phyloP scores from a whole-genome alignment of 2,113 vertebrate genomes.

The Centropristis striata region DNA sequence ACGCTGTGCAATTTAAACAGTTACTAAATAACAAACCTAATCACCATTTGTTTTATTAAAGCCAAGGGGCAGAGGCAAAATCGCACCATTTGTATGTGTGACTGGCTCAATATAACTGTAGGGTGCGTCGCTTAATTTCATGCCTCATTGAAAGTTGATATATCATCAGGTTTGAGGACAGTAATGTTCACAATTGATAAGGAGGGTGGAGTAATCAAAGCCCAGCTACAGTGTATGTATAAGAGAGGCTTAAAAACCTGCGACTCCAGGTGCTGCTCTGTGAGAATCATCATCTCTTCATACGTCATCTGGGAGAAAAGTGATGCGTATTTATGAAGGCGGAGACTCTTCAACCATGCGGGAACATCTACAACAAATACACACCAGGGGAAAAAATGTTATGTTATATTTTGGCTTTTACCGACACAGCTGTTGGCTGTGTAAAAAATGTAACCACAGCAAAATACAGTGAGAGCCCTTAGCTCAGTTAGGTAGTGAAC shows the following conservation, averaged over 20 bases:
- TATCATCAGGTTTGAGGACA: slow-evolving; percentile 68
- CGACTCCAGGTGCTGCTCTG: slow-evolving; percentile 94
- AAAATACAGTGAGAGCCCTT: background rate
- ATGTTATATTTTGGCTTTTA: slow-evolving; percentile 18
- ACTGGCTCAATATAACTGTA: slow-evolving; percentile 64
- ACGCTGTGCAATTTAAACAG: slow-evolving; percentile 57
- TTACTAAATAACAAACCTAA: slow-evolving; percentile 75
- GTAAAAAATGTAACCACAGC: slow-evolving; percentile 2
- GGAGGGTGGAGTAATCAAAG: slow-evolving; percentile 58
- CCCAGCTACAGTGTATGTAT: background rate
- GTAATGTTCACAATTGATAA: slow-evolving; percentile 60
- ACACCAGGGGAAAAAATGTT: background rate
- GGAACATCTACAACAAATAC: slow-evolving; percentile 88
- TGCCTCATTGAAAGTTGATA: slow-evolving; percentile 76
- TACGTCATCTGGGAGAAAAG: slow-evolving; percentile 97
- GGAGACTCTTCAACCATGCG: slow-evolving; percentile 95
- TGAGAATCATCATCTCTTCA: slow-evolving; percentile 97
- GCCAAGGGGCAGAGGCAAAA: slow-evolving; percentile 61
- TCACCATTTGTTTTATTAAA: slow-evolving; percentile 74
- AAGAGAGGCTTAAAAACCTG: slow-evolving; percentile 85
- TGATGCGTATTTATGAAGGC: slow-evolving; percentile 95
- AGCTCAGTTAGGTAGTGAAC: slow-evolving; percentile 17
- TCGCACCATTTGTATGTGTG: slow-evolving; percentile 55
- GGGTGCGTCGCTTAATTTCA: slow-evolving; percentile 77
- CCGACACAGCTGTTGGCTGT: slow-evolving; percentile 33